Base-by-base conservation (phyloP, 2,888 invertebrate species). In the Allacma fusca region DNA sequence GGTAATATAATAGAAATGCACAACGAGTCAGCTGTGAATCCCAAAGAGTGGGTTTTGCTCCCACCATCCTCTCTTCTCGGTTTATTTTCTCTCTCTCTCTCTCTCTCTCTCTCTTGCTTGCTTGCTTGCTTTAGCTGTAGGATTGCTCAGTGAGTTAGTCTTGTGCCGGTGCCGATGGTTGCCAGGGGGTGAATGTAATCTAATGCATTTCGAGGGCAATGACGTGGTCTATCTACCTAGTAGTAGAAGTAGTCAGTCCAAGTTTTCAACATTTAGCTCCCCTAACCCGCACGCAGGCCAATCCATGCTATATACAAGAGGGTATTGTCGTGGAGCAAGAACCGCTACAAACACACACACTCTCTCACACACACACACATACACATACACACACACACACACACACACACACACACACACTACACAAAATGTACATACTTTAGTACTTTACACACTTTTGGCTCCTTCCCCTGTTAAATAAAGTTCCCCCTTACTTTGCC, bases 181-280 rank as follows among this genome's bases (percentile, higher is more conserved):
- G 74, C 74, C 64, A 74, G 74, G 74, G 73, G 78, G 76, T 78
- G 78, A 74, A 74, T 74, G 74, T 74, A 74, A 74, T 64, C 40
- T 74, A 78, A 78, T 76, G 78, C 76, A 78, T 78, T 78, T 78
- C 29, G 76, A 78, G 78, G 78, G 78, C 78, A 78, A 78, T 78
- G 78, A 78, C 78, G 78, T 71, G 74, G 74, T 74, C 62, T 74
- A 74, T 40, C 74, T 74, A 59, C 40, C 74, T 50, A 44, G 43
- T 23, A 28, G 29, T 29, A 67, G 67, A 59, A 59, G 59, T 23
- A 62, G 62, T 62, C 62, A 62, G 62, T 62, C 62, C 62, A 62
- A 62, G 23, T 62, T 62, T 23, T 24, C 62, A 62, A 62, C 62
- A 62, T 62, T 62, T 23, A 62, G 62, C 62, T 62, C 62, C 62